Evolutionary conservation across 2,888 invertebrate genomes (phyloP).

Genomic region (Norana najaformis): DNA sequence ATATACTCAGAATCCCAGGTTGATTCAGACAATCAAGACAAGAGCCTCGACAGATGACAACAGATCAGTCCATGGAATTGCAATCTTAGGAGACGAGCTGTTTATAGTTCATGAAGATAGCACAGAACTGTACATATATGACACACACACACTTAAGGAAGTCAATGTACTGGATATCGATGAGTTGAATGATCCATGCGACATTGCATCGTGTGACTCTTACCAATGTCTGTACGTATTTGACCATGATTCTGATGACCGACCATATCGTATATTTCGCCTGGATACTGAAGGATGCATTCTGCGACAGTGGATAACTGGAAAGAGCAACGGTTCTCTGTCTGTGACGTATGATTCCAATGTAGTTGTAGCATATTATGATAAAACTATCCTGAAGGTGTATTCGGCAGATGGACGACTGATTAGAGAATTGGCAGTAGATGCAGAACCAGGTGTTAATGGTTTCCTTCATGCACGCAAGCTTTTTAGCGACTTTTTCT

Average conservation of each 20-base stretch:
- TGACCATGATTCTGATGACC: background rate
- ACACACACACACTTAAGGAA: background rate
- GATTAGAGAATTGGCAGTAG: background rate
- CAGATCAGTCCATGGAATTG: background rate
- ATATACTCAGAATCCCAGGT: background rate
- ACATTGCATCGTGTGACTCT: background rate
- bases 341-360: background rate
- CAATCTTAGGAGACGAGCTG: background rate
- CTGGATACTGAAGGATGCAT: background rate
- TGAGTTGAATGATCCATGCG: background rate
- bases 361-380: background rate
- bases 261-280: background rate
- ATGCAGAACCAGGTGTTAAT: background rate
- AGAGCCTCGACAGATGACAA: background rate
- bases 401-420: background rate
- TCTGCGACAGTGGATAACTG: background rate
- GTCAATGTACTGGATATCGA: background rate
- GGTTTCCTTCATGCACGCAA: background rate
- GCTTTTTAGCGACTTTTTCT: background rate
- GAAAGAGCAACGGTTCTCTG: background rate
- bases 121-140: background rate
- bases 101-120: background rate
- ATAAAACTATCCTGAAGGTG: background rate
- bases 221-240: background rate
- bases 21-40: background rate